These are phyloP conservation scores for Drosophila lacicola DNA, from an alignment of 2,888 invertebrate species.

Conservation along the genomic window DNA sequence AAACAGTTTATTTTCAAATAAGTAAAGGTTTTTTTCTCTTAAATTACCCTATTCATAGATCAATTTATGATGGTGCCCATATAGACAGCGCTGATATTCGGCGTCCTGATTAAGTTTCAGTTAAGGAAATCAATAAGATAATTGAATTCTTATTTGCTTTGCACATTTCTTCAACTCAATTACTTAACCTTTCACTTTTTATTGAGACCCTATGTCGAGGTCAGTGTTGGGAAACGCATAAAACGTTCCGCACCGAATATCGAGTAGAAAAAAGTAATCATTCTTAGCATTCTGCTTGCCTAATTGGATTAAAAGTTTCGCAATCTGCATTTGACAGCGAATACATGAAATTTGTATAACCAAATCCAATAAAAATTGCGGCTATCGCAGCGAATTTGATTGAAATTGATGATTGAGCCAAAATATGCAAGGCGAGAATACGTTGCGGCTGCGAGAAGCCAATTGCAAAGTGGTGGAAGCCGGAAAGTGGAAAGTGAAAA, in stretches of 20 bases:
- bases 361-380: conserved; percentile 53
- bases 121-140: background rate
- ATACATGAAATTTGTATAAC: conserved; percentile 35
- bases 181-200: background rate
- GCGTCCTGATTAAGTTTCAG: too few relatives aligned
- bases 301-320: conserved; percentile 57
- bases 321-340: conserved; percentile 35
- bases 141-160: background rate
- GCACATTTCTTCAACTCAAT: background rate
- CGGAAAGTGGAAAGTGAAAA: conserved; percentile 44
- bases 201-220: background rate
- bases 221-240: background rate
- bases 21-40: too few relatives aligned
- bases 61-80: too few relatives aligned
- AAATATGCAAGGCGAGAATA: conserved; percentile 24
- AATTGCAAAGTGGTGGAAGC: conserved; percentile 16
- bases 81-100: too few relatives aligned
- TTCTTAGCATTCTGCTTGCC: background rate
- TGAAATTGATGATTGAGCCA: conserved; percentile 66
- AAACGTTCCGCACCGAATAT: background rate
- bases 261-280: conserved; percentile 2
- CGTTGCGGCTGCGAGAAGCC: conserved; percentile 5
- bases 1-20: too few relatives aligned
- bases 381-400: conserved; percentile 52
- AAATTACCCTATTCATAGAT: too few relatives aligned